Evolutionary conservation across 1,140 invertebrate species (phyloP).

Genomic region (Piezodorus guildinii): DNA sequence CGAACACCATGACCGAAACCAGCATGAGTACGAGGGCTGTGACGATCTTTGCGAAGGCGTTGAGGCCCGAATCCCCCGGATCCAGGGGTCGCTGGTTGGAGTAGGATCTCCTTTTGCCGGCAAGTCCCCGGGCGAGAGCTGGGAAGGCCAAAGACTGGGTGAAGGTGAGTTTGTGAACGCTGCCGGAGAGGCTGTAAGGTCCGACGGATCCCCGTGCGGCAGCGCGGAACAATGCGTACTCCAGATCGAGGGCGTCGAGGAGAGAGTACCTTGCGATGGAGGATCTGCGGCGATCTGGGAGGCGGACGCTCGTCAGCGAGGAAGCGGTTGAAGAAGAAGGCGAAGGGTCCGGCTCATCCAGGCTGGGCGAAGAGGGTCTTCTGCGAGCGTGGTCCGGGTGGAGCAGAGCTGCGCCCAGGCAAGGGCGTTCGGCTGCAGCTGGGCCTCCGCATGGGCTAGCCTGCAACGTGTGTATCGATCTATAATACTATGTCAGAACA

Average conservation of each 20-base stretch:
- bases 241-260: conserved; percentile 56
- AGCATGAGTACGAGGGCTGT: conserved; percentile 56
- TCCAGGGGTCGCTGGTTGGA: conserved; percentile 34
- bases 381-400: conserved; percentile 39
- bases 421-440: conserved; percentile 33
- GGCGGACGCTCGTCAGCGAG: conserved; percentile 35
- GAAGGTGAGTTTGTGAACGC: conserved; percentile 60
- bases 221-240: conserved; percentile 53
- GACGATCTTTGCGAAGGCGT: conserved; percentile 34
- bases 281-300: conserved; percentile 36
- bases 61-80: conserved; percentile 36
- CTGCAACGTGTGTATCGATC: conserved; percentile 14
- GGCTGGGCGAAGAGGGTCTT: conserved; percentile 36
- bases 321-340: conserved; percentile 44
- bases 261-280: conserved; percentile 41
- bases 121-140: conserved; percentile 52
- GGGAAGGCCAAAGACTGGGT: conserved; percentile 63
- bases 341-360: conserved; percentile 27
- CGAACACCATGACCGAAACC: conserved; percentile 58
- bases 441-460: conserved; percentile 26
- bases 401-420: conserved; percentile 38
- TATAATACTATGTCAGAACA: too few relatives aligned
- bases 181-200: conserved; percentile 57
- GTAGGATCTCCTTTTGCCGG: conserved; percentile 47
- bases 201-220: conserved; percentile 56